Evolutionary conservation across 1,140 invertebrate species (phyloP), one percentile per base, ranked within the genome.

Genomic region (Pseudoatta argentina): DNA sequence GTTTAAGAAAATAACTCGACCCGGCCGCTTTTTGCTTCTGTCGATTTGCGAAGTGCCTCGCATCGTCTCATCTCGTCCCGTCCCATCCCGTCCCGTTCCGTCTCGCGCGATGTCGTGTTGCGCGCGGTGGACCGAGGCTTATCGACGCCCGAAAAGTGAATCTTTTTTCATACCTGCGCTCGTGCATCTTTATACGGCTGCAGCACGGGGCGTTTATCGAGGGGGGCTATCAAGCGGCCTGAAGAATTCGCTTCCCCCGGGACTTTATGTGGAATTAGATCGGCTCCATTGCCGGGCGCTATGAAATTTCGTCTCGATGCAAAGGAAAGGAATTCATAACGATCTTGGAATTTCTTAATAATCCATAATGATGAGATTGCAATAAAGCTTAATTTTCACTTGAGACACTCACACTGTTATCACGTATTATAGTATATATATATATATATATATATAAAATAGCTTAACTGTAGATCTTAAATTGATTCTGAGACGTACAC

Each of bases 1-100:
- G 93, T 94, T 94, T 93, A 94, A 94, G 93, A 95, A 95, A 95
- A 94, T 94, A 94, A 92, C 94, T 92, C 90, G 91, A 92, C 89
- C 86, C 87, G 76, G 92, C 83, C 92, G 89, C 88, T 92, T 89
- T 91, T 92, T 91, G 93, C 92, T 93, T 91, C 91, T 92, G 88
- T 85, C 91, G 91, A 93, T 93, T 90, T 91, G 61, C 79, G 24
- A 83, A 87, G 86, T 87, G 61, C 55, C 63, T 76, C 66, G 86
- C 63, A 72, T 89, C 77, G 86, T 63, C 34, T 76, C 64, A 55
- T 57, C 57, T 39, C 48, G 24, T 44, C 39, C 1, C 39, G 8
- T 39, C 34, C 34, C 55, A 6, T n/a, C 55, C 55, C 55, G 53
- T 73, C 53, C 53, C 71, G 51, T 66, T 21, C 8, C n/a, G 44